Conservation (phyloP, 2,888 invertebrate species). For the Drosophila fulvimacula region DNA sequence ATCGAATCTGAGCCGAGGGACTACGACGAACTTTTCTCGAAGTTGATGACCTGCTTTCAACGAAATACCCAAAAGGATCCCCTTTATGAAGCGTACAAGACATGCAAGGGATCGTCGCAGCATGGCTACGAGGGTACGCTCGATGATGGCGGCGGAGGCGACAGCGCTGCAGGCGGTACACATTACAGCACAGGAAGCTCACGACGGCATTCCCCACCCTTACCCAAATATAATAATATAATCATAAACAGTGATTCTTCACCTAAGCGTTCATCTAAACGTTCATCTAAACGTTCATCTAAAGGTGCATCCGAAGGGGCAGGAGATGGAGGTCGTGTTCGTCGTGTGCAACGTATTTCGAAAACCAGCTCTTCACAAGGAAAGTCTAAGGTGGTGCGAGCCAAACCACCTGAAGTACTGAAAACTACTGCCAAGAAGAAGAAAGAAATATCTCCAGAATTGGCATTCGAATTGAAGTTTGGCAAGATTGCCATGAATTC, state of each 20-base stretch:
- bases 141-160: neutral
- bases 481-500: neutral
- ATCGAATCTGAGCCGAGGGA: constrained; percentile 29
- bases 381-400: neutral
- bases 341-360: neutral
- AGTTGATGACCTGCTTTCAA: constrained; percentile 37
- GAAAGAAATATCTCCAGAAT: neutral
- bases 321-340: neutral
- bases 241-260: too few species aligned
- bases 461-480: neutral
- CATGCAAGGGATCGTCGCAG: constrained; percentile 18
- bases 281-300: neutral
- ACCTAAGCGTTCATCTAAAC: neutral
- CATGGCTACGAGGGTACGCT: neutral
- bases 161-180: neutral
- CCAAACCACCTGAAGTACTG: neutral
- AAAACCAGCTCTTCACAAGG: neutral
- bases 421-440: neutral
- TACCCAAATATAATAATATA: too few species aligned
- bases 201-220: too few species aligned
- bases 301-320: neutral
- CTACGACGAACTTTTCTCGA: constrained; percentile 39
- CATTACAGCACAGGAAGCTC: too few species aligned
- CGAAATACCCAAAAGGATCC: neutral
- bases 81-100: neutral